Evolutionary conservation across 2,888 invertebrate genomes (phyloP), one percentile per base, ranked within the genome.

Genomic region (Chorisops tibialis): DNA sequence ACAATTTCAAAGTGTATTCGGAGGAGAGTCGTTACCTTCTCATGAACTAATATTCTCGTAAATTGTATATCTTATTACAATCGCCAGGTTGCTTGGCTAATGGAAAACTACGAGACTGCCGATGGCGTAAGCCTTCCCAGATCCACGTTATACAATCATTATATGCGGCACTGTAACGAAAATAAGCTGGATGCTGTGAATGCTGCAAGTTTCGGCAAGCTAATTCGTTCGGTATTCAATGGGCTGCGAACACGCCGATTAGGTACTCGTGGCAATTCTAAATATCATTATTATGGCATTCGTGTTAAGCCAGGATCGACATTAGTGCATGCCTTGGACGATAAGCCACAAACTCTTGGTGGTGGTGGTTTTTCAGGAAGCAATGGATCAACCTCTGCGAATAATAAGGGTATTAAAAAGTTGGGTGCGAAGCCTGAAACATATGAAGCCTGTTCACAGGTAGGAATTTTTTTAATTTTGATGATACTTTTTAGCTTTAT

Each of bases 261-360:
- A 48, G 99, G 99, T 66, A 99, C 98, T 3, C 86, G 93, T 71
- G 97, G 97, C 37, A 97, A 98, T 81, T 97, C 96, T 24, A 98
- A 97, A 78, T 99, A 99, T 78, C 99, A 99, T 81, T 99, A 99
- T 80, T 98, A 99, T 81, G 99, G 99, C n/a, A 98, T 99, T 68
- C 85, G 98, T 37, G 92, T 97, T 61, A 97, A 97, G 79, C 91
- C 93, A 0, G 88, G 85, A 62, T 93, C 93, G 2, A 82, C 86
- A 7, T 76, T 93, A 65, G 85, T 83, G 69, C 82, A 83, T 65
- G 76, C 86, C 67, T 78, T 85, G 68, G 82, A 82, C 65, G 80
- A 82, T 70, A 79, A 78, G 59, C 69, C 73, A 14, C 67, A 67
- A 24, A 63, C 71, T 64, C 69, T 70, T 56, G 16, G 3, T 4